phyloP scores from a whole-genome alignment of 2,797 vertebrate species.

The Sebastiscus albofasciatus region DNA sequence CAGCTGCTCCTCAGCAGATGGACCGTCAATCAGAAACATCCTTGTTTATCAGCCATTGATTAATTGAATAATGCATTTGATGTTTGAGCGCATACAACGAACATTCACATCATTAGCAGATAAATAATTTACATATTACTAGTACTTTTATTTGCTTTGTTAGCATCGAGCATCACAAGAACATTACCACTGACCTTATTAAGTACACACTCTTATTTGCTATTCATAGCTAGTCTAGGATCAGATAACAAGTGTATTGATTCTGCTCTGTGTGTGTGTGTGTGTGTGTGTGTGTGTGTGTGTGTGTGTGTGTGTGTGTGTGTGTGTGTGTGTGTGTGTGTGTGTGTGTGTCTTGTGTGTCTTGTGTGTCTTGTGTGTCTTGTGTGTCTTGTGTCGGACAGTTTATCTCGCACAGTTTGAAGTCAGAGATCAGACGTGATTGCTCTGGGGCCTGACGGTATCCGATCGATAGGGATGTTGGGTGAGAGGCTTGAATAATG shows the following conservation, averaged over 20 bases:
- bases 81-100: not conserved
- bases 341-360: not conserved
- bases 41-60: not conserved
- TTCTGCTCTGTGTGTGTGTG: slow-evolving; percentile 6
- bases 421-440: slow-evolving; percentile 3
- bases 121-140: not conserved
- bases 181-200: slow-evolving; percentile 3
- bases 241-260: slow-evolving; percentile 29
- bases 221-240: slow-evolving; percentile 11
- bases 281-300: not conserved
- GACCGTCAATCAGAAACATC: not conserved
- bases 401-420: slow-evolving; percentile 20
- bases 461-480: slow-evolving; percentile 2
- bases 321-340: not conserved
- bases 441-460: not conserved
- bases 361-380: not conserved
- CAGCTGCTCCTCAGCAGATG: not conserved
- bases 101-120: not conserved
- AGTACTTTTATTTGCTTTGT: not conserved
- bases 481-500: not conserved
- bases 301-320: no score
- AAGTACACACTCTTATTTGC: not conserved
- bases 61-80: not conserved
- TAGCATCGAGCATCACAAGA: not conserved
- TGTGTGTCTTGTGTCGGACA: not conserved